Base-by-base conservation (phyloP, 2,888 invertebrate species). In the Hoplodrina ambigua region DNA sequence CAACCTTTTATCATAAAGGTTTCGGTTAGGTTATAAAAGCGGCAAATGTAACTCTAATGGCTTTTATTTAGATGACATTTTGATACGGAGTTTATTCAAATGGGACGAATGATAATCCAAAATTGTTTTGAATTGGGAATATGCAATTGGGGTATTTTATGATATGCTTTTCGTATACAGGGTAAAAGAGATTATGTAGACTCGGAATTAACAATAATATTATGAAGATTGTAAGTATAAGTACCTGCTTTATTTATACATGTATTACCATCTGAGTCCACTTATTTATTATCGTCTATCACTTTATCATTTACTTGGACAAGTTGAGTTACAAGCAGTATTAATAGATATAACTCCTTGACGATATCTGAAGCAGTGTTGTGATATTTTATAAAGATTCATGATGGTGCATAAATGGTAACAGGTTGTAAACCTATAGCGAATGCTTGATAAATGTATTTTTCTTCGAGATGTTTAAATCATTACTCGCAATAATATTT, bases 311-410 rank as follows among this genome's bases (percentile, higher is more conserved):
- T 62, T 15, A 53, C 13, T 41, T 25, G 8, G 25, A 59, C 53
- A 57, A 11, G 44, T 37, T 13, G 15, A 79, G 30, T 62, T 67
- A 75, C 15, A 58, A 52, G 62, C 33, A 7, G 25, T 37, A 66
- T 56, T 20, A 52, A 25, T 53, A 13, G 41, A 15, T 4, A 60
- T 80, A 80, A 59, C 8, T 65, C 44, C 52, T 30, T 59, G 65
- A 53, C 62, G 61, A 33, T 69, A 69, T 77, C 68, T 25, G 53
- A 59, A 53, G 53, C 25, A 62, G 50, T 73, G 37, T 64, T 58
- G 75, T 15, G 33, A 66, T 76, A 54, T 49, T 41, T 63, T 75
- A 53, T 64, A 52, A 10, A 65, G 69, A 80, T 62, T 59, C 37
- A 55, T 69, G 49, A 62, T 64, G 25, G 33, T 30, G 11, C 5